phyloP scores from a whole-genome alignment of 2,797 vertebrate species.

The Lepus townsendii region DNA sequence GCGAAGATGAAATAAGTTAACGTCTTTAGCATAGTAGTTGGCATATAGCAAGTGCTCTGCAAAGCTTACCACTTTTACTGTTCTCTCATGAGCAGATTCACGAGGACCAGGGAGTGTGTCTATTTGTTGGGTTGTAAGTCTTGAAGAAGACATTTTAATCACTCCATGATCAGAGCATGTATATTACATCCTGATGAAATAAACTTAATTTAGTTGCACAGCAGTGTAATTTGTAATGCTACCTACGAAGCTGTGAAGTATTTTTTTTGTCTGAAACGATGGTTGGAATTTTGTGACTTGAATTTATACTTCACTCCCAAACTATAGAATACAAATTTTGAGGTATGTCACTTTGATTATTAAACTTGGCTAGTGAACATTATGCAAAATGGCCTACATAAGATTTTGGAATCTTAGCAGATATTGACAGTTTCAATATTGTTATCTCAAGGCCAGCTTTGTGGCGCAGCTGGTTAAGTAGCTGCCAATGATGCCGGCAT shows the following conservation, averaged over 20 bases:
- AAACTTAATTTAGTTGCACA: slow-evolving; percentile 11
- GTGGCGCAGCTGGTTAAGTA: no score
- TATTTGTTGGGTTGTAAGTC: background rate
- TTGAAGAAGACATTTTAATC: slow-evolving; percentile 6
- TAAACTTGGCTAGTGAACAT: background rate
- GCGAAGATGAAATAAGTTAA: background rate
- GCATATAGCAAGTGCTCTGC: background rate
- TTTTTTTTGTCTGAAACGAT: slow-evolving; percentile 11
- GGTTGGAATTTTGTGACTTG: slow-evolving; percentile 1
- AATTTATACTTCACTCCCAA: background rate
- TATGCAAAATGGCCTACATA: background rate
- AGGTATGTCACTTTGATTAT: background rate
- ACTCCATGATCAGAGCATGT: background rate
- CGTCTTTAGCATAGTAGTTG: background rate
- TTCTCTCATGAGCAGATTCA: background rate
- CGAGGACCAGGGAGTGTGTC: background rate
- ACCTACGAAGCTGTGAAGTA: background rate
- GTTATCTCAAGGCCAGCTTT: background rate
- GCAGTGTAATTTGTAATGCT: background rate
- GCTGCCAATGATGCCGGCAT: no score
- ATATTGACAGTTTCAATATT: slow-evolving; percentile 21
- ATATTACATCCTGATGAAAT: slow-evolving; percentile 17
- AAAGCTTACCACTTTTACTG: background rate
- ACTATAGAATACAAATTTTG: background rate
- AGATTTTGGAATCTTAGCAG: slow-evolving; percentile 5